phyloP scores from a whole-genome alignment of 2,797 vertebrate genomes.

The Myotis myotis region DNA sequence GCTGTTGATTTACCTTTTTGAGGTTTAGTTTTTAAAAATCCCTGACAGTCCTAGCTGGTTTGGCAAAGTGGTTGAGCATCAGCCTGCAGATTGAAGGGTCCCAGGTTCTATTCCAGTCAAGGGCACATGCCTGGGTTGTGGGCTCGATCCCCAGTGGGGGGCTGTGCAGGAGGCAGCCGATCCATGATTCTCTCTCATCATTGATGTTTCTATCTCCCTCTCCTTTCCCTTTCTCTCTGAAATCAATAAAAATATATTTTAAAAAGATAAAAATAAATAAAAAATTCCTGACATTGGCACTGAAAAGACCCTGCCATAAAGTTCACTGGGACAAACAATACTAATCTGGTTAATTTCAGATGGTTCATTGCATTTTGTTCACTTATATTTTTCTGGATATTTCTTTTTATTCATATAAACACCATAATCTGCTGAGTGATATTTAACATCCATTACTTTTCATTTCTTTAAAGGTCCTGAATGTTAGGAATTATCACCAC shows the following conservation, averaged over 20 bases:
- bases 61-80: too few relatives aligned
- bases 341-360: conserved; percentile 28
- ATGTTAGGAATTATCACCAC: neutral
- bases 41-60: neutral
- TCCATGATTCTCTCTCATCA: too few relatives aligned
- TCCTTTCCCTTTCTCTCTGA: too few relatives aligned
- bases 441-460: neutral
- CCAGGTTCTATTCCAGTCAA: too few relatives aligned
- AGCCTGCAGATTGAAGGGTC: too few relatives aligned
- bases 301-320: neutral
- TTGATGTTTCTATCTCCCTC: too few relatives aligned
- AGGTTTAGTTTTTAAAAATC: conserved; percentile 37
- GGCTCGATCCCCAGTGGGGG: too few relatives aligned
- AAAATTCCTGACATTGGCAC: conserved; percentile 19
- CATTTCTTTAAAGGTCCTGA: neutral
- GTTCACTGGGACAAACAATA: neutral
- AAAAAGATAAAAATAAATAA: neutral
- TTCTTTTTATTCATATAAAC: neutral
- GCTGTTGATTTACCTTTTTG: neutral
- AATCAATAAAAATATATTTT: too few relatives aligned
- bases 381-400: conserved; percentile 21
- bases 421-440: neutral
- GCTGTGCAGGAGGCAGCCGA: too few relatives aligned
- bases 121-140: too few relatives aligned
- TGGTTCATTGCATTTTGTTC: conserved; percentile 44